phyloP scores from a whole-genome alignment of 2,888 invertebrate genomes.

The Allophyes oxyacanthae region DNA sequence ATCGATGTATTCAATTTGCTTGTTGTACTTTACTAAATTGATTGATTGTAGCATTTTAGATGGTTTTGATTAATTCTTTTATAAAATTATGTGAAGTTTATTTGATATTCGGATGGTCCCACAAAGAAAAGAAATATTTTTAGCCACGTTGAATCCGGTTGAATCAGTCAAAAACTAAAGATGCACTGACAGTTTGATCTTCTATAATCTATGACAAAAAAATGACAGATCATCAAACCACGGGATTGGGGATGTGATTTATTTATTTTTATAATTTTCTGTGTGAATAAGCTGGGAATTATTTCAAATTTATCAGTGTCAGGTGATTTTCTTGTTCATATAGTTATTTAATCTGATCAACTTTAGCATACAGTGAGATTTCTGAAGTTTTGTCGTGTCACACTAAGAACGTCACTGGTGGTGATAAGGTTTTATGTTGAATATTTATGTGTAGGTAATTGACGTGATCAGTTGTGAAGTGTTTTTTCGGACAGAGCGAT shows the following conservation, averaged over 20 bases:
- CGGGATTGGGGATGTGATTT: conserved; percentile 73
- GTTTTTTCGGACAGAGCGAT: conserved; percentile 70
- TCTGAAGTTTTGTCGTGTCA: conserved; percentile 68
- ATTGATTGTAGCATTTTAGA: not conserved
- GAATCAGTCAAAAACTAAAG: conserved; percentile 26
- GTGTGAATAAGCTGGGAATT: conserved; percentile 59
- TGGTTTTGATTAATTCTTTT: not conserved
- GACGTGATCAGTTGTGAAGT: conserved; percentile 51
- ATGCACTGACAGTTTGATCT: conserved; percentile 36
- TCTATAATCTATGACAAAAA: conserved; percentile 48
- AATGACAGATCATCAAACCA: conserved; percentile 74
- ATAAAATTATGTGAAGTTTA: not conserved
- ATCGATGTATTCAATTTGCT: conserved; percentile 18
- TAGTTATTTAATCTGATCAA: conserved; percentile 8
- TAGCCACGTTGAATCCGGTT: conserved; percentile 46
- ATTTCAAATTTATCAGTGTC: conserved; percentile 64
- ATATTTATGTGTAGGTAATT: conserved; percentile 46
- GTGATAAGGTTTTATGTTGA: conserved; percentile 62
- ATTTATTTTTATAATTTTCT: conserved; percentile 72
- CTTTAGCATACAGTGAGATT: conserved; percentile 2
- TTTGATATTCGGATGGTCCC: too few species aligned
- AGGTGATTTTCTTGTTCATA: conserved; percentile 54
- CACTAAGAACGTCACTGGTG: conserved; percentile 67
- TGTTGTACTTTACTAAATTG: not conserved
- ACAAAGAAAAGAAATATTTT: not conserved